Conservation (phyloP, 1,140 invertebrate genomes). For the Heliothis subflexa region DNA sequence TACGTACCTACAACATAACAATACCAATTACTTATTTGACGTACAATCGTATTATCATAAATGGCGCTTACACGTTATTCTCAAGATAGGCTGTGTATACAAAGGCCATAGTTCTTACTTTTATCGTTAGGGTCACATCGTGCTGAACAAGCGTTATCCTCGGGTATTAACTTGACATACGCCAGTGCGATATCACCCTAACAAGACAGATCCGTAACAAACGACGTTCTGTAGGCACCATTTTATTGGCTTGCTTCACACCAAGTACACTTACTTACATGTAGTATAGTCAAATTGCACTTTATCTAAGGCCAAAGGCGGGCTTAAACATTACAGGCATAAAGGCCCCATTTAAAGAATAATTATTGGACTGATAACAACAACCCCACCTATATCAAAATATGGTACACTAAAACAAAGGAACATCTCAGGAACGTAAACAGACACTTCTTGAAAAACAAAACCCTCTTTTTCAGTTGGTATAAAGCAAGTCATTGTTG, state of each 20-base stretch:
- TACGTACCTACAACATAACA: slow-evolving; percentile 37
- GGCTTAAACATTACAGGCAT: neutral
- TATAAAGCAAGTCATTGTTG: slow-evolving; percentile 32
- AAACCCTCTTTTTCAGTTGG: slow-evolving; percentile 1
- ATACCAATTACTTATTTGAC: slow-evolving; percentile 34
- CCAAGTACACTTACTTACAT: slow-evolving; percentile 1
- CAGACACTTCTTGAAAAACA: neutral
- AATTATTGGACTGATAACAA: neutral
- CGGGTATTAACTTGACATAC: neutral
- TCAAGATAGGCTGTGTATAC: slow-evolving; percentile 25
- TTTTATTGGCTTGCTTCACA: slow-evolving; percentile 13
- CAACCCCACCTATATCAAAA: neutral
- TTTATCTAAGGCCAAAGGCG: slow-evolving; percentile 2
- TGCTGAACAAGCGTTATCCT: neutral
- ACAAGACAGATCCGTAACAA: neutral
- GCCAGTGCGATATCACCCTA: slow-evolving; percentile 17
- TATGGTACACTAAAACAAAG: too few relatives aligned
- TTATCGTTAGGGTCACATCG: neutral
- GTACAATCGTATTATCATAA: slow-evolving; percentile 27
- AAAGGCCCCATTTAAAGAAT: neutral
- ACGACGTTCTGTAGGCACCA: slow-evolving; percentile 16
- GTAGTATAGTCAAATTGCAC: slow-evolving; percentile 2
- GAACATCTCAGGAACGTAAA: neutral
- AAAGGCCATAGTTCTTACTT: slow-evolving; percentile 34
- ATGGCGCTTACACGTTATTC: slow-evolving; percentile 36